phyloP scores from a whole-genome alignment of 2,888 invertebrate species.

The Epistrophe eligans region DNA sequence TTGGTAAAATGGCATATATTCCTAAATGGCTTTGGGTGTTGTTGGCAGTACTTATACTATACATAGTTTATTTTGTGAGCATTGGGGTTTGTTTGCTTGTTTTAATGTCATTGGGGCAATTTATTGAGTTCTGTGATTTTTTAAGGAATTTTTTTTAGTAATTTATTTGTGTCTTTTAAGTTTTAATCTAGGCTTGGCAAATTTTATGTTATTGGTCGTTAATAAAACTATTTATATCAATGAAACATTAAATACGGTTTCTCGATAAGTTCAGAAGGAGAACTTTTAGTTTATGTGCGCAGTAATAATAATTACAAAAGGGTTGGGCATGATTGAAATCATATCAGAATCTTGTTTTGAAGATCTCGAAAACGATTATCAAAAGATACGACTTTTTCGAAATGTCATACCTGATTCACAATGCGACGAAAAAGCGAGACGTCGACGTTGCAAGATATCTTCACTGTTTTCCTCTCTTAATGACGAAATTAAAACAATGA shows the following conservation, averaged over 20 bases:
- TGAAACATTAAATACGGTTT: background rate
- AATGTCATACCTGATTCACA: too few species aligned
- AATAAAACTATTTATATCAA: background rate
- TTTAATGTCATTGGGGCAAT: conserved; percentile 31
- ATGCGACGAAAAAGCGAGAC: too few species aligned
- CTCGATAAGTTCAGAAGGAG: too few species aligned
- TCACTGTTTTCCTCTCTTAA: too few species aligned
- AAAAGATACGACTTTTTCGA: too few species aligned
- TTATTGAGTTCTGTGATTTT: conserved; percentile 5
- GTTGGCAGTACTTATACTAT: conserved; percentile 7
- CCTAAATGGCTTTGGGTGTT: conserved; percentile 58
- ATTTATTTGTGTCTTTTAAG: conserved; percentile 1
- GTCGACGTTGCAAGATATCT: too few species aligned
- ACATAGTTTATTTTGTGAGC: conserved; percentile 45
- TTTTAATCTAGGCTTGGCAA: background rate
- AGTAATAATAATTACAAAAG: too few species aligned
- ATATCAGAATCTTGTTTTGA: too few species aligned
- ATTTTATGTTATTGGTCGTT: background rate
- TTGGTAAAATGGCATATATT: conserved; percentile 66
- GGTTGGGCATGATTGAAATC: too few species aligned
- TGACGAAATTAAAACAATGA: too few species aligned
- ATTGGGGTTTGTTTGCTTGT: background rate
- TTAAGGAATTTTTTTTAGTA: background rate
- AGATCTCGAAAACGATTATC: too few species aligned
- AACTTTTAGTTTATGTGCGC: too few species aligned